phyloP scores from a whole-genome alignment of 2,888 invertebrate species.

The Selenia dentaria region DNA sequence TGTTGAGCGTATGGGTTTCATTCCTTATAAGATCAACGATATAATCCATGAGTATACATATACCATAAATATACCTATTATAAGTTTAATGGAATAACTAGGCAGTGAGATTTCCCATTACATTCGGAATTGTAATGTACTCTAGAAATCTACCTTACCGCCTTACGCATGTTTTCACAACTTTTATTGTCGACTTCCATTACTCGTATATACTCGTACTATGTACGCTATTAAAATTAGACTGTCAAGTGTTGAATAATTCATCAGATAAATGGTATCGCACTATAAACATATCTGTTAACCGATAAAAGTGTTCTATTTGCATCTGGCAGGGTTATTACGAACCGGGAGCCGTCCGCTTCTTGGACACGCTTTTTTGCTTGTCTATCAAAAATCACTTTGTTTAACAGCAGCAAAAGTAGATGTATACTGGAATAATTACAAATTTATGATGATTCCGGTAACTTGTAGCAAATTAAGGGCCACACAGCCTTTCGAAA shows the following conservation, averaged over 20 bases:
- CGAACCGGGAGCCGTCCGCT: constrained; percentile 42
- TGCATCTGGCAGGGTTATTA: constrained; percentile 62
- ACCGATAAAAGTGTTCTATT: constrained; percentile 55
- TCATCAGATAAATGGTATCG: constrained; percentile 57
- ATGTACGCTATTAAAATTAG: constrained; percentile 56
- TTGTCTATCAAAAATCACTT: constrained; percentile 30
- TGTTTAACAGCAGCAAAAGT: too few relatives aligned
- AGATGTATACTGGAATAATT: too few relatives aligned
- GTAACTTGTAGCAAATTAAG: too few relatives aligned
- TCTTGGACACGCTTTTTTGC: constrained; percentile 30
- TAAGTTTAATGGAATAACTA: too few relatives aligned
- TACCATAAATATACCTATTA: too few relatives aligned
- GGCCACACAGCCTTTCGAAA: too few relatives aligned
- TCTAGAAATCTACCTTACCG: constrained; percentile 7
- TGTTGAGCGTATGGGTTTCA: too few relatives aligned
- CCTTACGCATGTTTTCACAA: constrained; percentile 5
- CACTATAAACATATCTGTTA: constrained; percentile 11
- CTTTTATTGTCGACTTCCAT: constrained; percentile 42
- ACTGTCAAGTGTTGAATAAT: constrained; percentile 66
- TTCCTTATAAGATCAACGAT: too few relatives aligned
- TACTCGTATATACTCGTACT: constrained; percentile 37
- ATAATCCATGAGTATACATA: too few relatives aligned
- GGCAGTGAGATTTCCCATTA: too few relatives aligned
- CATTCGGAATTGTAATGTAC: too few relatives aligned
- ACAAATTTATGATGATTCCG: too few relatives aligned